A percentile compares a stretch with the other conserved stretches of the same genome.
phyloP scores from a whole-genome alignment of 1,140 invertebrate species.

The Delia radicum region DNA sequence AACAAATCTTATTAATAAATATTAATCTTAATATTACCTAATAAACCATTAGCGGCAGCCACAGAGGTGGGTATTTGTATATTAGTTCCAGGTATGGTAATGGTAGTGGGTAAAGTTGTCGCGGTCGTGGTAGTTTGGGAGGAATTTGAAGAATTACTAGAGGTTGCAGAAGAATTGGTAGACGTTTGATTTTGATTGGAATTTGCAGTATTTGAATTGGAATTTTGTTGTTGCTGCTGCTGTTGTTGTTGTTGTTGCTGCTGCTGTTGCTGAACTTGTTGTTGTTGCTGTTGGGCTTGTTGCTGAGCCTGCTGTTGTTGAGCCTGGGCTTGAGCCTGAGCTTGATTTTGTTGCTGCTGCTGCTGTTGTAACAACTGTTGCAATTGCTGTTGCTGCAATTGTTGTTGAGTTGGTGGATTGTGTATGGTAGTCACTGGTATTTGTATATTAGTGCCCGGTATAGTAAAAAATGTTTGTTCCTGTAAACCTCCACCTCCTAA shows the following conservation, averaged over 20 bases:
- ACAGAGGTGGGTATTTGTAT: conserved; percentile 60
- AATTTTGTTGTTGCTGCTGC: conserved; percentile 1
- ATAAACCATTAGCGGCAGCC: conserved; percentile 47
- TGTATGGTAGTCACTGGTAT: conserved; percentile 57
- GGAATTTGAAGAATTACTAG: conserved; percentile 10
- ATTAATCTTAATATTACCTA: no score
- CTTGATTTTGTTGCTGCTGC: conserved; percentile 26
- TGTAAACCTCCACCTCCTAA: conserved; percentile 31
- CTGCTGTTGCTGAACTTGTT: conserved; percentile 38
- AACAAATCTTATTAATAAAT: no score
- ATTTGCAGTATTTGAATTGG: not conserved
- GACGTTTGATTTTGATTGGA: not conserved
- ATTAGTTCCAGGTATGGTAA: conserved; percentile 63
- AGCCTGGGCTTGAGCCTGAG: not conserved
- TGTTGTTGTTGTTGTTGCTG: conserved; percentile 27
- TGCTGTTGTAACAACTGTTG: conserved; percentile 42
- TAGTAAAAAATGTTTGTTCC: conserved; percentile 60
- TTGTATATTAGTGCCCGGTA: conserved; percentile 63
- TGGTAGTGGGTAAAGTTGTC: conserved; percentile 54
- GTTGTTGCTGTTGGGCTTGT: conserved; percentile 39
- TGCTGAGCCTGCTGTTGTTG: conserved; percentile 20
- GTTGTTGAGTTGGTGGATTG: conserved; percentile 29
- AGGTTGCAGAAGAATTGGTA: not conserved
- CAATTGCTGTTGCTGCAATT: conserved; percentile 31
- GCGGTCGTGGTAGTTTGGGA: conserved; percentile 9